phyloP scores from a whole-genome alignment of 2,113 vertebrate species.

The Pachyramphus minor region DNA sequence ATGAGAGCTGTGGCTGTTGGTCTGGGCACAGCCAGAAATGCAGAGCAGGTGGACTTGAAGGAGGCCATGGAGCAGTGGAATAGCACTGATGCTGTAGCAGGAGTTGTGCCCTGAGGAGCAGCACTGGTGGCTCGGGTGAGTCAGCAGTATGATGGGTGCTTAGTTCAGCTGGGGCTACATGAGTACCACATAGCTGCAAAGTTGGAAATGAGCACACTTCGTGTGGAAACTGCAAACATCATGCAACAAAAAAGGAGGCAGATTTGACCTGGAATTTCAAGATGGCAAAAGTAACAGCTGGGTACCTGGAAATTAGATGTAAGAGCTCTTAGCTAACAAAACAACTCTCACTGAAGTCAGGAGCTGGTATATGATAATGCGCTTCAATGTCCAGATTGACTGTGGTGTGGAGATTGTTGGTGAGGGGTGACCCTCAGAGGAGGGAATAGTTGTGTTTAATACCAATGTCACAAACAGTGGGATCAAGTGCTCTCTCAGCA shows the following conservation, averaged over 20 bases:
- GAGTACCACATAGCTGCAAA: neutral
- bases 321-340: neutral
- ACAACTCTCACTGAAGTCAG: neutral
- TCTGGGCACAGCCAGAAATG: neutral
- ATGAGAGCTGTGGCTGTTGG: neutral
- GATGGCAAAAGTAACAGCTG: neutral
- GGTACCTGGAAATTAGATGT: neutral
- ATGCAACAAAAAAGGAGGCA: neutral
- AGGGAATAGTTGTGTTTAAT: neutral
- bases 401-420: neutral
- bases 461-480: neutral
- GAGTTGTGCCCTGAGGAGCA: neutral
- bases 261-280: neutral
- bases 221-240: neutral
- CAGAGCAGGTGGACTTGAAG: neutral
- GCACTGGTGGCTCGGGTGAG: neutral
- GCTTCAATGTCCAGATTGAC: neutral
- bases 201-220: neutral
- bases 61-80: neutral
- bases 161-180: fast-evolving
- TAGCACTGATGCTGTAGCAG: neutral
- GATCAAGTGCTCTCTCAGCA: neutral
- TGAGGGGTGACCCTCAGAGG: neutral
- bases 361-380: neutral
- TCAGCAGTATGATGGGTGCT: neutral